A percentile compares a stretch with the other conserved stretches of the same genome.
Evolutionary conservation across 2,888 invertebrate genomes (phyloP).

Genomic region (Trisateles emortualis): DNA sequence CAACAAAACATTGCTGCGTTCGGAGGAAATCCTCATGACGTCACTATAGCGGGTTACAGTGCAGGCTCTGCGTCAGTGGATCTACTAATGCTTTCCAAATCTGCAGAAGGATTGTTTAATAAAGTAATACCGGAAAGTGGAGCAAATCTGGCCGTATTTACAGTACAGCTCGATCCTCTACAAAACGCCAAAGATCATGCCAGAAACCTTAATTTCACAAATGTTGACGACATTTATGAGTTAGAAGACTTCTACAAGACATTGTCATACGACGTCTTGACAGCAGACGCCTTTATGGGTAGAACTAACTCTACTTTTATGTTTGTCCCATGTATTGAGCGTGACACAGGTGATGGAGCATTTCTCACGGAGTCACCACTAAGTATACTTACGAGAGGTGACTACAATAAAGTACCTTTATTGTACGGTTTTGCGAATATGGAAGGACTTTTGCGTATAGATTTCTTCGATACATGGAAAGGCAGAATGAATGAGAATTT

Average conservation of each 20-base stretch:
- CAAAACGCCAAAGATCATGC: no score
- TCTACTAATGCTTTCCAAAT: conserved; percentile 55
- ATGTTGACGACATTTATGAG: conserved; percentile 37
- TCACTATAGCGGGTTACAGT: no score
- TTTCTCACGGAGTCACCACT: conserved; percentile 59
- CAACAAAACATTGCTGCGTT: no score
- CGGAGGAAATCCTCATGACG: conserved; percentile 60
- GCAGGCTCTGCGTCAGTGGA: conserved; percentile 15
- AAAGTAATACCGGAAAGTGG: conserved; percentile 62
- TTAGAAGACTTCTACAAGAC: no score
- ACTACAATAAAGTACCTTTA: conserved; percentile 55
- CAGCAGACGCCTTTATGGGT: neutral
- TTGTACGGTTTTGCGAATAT: conserved; percentile 56
- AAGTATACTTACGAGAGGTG: no score
- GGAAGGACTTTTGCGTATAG: no score
- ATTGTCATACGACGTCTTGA: neutral
- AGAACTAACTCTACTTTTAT: neutral
- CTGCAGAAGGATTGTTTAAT: conserved; percentile 53
- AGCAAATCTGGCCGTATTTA: conserved; percentile 41
- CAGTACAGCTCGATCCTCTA: no score
- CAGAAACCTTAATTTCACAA: conserved; percentile 38
- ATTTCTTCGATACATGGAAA: conserved; percentile 24
- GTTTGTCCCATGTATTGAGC: conserved; percentile 7
- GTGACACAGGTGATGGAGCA: conserved; percentile 34
- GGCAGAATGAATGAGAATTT: conserved; percentile 55